Evolutionary conservation across 1,140 invertebrate species (phyloP), one percentile per base, ranked within the genome.

Genomic region (Meloidogyne floridensis): DNA sequence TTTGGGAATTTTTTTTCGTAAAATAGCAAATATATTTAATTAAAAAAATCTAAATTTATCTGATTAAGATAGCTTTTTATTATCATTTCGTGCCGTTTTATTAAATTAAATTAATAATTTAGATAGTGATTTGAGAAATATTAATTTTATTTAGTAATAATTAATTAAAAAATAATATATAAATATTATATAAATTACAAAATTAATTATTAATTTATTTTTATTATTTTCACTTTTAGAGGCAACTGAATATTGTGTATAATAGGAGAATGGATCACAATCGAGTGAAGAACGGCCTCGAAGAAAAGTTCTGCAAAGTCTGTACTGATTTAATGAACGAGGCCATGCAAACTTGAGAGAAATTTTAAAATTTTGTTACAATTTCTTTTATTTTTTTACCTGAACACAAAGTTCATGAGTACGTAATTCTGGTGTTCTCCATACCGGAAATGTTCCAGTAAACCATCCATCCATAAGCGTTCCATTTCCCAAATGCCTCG

Each of bases 381-480:
- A 47, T 51, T 9, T 15, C 51, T 73, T n/a, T 75, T 20, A 32
- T 75, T 11, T 13, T 7, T 7, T 43, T 54, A 80, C 80, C 77
- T 72, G 77, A 20, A 80, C 80, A 9, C 80, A 80, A 43, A 80
- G n/a, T 32, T 80, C 80, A 20, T 80, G 80, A 3, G 80, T 80
- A 10, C 80, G 11, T 10, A 56, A 51, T 20, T 74, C 72, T n/a
- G 72, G 75, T n/a, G 76, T 80, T 32, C 77, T n/a, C 77, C 77
- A 79, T 51, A 80, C 53, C 3, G 80, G 80, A 20, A 80, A 80
- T 4, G 72, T 80, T 15, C 80, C 80, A 5, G 80, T 80, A 51
- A 76, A 80, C 80, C 80, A 80, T 51, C 76, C 72, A 53, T 80
- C 80, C 80, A 80, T 42, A 54, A 82, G 43, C 7, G 82, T 84